A percentile compares a stretch with the other conserved stretches of the same genome.
phyloP scores from a whole-genome alignment of 2,888 invertebrate species.

The Rhorus exstirpatorius region DNA sequence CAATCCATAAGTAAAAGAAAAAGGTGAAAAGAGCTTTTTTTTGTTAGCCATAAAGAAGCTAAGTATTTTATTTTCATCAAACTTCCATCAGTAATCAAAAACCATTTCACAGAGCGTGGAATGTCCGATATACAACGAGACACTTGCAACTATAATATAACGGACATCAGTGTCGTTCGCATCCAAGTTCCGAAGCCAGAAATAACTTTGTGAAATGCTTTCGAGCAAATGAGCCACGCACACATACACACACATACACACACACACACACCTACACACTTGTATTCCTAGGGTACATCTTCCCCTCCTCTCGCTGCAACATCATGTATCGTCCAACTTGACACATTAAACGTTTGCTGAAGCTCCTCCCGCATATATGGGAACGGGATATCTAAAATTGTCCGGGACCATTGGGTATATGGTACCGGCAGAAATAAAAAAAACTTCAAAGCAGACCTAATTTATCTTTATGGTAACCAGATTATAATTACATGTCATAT shows the following conservation, averaged over 20 bases:
- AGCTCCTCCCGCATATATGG: neutral
- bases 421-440: neutral
- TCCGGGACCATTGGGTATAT: too few relatives aligned
- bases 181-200: constrained; percentile 49
- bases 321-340: constrained; percentile 29
- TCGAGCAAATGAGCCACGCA: constrained; percentile 8
- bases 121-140: neutral
- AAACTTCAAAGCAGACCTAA: neutral
- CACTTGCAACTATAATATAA: neutral
- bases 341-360: constrained; percentile 16
- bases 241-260: neutral
- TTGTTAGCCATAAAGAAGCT: too few relatives aligned
- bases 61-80: too few relatives aligned
- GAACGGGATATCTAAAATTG: neutral
- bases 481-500: constrained; percentile 47
- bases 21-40: too few relatives aligned
- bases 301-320: neutral
- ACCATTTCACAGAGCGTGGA: neutral
- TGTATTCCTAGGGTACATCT: constrained; percentile 8
- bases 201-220: constrained; percentile 58
- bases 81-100: too few relatives aligned
- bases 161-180: constrained; percentile 32
- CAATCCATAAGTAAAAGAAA: too few relatives aligned
- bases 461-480: constrained; percentile 42
- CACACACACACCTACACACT: neutral